Base-by-base conservation (phyloP, 1,140 invertebrate genomes). In the Scaptomyza hsui region DNA sequence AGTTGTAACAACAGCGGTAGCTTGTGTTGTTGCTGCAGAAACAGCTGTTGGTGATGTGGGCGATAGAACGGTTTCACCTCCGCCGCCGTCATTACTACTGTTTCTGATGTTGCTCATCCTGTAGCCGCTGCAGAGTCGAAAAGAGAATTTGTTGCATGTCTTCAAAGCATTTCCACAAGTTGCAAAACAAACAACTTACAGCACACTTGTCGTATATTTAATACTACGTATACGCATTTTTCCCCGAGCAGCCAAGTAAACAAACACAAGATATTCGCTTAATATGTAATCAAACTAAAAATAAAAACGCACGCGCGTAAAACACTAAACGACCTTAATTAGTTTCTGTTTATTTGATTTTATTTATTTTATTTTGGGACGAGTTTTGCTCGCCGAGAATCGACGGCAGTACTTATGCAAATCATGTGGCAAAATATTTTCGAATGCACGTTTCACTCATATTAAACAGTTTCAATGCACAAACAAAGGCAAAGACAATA, bases 1-100 rank as follows among this genome's bases (percentile, higher is more conserved):
- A 63, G 94, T 93, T 77, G 95, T 94, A 15, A 72, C 49, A 47
- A 77, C 94, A 93, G 95, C 94, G 73, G 94, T 61, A 19, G 94
- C 94, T 29, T 29, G 5, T 29, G 26, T 29, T 29, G 6, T 7
- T 29, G 7, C 26, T 29, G 32, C 32, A n/a, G 32, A 61, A 52
- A 47, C 65, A 24, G 71, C 59, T 49, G 72, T 57, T 52, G 72
- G 72, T 72, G 72, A 74, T 59, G 71, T 74, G 10, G 72, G 72
- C 94, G 70, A 57, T 60, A 48, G 48, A 48, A 37, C 37, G 4
- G 24, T 72, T 18, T 62, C 70, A 42, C 73, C 74, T 56, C 64
- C 74, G 29, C 70, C 78, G 13, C 71, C 71, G 42, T 78, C 79
- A 49, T 59, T 60, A 13, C 21, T 44, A 35, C 16, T 67, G 55